Evolutionary conservation across 2,888 invertebrate genomes (phyloP).

Genomic region (Diaprepes abbreviatus): DNA sequence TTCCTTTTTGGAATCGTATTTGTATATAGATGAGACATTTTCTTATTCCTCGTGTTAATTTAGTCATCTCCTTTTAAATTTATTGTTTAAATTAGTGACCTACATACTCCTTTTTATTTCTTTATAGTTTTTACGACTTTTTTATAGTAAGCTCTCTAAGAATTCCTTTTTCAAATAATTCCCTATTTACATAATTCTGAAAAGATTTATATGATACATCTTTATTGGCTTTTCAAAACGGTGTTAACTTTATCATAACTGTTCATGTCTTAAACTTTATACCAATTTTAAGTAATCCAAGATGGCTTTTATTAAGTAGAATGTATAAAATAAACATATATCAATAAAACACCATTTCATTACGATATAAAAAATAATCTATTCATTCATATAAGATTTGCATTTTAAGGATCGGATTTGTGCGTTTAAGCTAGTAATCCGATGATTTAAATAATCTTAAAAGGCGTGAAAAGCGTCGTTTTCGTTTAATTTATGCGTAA

Average conservation of each 20-base stretch:
- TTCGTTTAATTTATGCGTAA: not conserved
- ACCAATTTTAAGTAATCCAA: not conserved
- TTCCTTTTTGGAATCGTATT: no score
- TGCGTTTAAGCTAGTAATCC: conserved; percentile 12
- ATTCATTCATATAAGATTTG: not conserved
- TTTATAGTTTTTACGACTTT: no score
- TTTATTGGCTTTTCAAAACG: not conserved
- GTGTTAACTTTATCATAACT: conserved; percentile 8
- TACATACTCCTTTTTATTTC: no score
- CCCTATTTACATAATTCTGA: not conserved
- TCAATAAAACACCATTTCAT: conserved; percentile 14
- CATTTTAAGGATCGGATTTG: conserved; percentile 1
- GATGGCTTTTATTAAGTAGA: conserved; percentile 12
- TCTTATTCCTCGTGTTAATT: no score
- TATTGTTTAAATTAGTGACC: no score
- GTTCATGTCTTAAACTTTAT: not conserved
- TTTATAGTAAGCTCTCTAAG: no score
- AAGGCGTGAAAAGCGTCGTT: not conserved
- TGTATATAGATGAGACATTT: no score
- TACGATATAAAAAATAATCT: not conserved
- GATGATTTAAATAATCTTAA: conserved; percentile 6
- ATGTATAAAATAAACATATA: conserved; percentile 6
- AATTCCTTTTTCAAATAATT: not conserved
- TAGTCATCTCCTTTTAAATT: no score
- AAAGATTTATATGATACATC: not conserved